Conservation (phyloP, 2,113 vertebrate species). For the Brevimyrus niger region DNA sequence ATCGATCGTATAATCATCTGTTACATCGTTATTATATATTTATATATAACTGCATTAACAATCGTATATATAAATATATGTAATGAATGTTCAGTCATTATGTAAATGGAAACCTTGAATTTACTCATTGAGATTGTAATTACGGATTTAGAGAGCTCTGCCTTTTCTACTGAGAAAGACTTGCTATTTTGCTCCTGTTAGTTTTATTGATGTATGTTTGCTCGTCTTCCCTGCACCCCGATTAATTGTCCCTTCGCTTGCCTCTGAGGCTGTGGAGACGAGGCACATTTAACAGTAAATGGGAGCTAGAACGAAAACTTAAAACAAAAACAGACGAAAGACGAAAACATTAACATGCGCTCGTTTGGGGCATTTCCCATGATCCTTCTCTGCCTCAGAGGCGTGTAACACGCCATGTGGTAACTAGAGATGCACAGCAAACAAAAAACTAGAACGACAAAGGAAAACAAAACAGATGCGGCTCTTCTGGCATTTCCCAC, state of each 20-base stretch:
- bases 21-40: not conserved
- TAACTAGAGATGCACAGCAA: not conserved
- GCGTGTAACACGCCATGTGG: not conserved
- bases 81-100: not conserved
- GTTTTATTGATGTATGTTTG: conserved; percentile 12
- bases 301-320: not conserved
- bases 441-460: not conserved
- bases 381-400: not conserved
- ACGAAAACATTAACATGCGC: not conserved
- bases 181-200: not conserved
- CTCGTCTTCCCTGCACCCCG: not conserved
- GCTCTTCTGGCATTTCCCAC: not conserved
- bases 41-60: not conserved
- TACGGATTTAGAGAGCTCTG: not conserved
- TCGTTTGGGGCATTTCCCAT: not conserved
- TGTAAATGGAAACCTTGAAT: not conserved
- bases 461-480: not conserved
- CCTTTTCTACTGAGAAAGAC: not conserved
- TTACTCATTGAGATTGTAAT: not conserved
- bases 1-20: not conserved
- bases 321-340: not conserved
- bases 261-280: not conserved
- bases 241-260: not conserved
- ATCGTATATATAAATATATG: not conserved
- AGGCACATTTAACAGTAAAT: not conserved